Percentiles rank a stretch among this genome's conserved stretches.
These are phyloP conservation scores for Seriola rivoliana DNA, from an alignment of 2,113 vertebrate genomes.

Conservation along the genomic window DNA sequence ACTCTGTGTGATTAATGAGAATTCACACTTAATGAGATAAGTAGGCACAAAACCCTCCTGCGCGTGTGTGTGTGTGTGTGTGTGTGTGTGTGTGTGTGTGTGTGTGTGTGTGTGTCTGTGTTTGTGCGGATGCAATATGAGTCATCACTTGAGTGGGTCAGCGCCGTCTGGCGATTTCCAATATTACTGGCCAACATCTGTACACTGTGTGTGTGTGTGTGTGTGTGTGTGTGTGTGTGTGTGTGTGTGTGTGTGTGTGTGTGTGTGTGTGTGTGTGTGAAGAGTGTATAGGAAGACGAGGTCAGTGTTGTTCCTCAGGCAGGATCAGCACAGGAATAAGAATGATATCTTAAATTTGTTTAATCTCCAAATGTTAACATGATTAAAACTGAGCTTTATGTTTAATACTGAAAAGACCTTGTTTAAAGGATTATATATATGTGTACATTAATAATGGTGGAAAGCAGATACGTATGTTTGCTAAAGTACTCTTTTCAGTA, in stretches of 20 bases:
- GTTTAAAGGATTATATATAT: no score
- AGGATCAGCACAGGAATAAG: no score
- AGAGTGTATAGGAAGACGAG: conserved; percentile 16
- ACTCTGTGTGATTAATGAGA: conserved; percentile 31
- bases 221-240: conserved; percentile 13
- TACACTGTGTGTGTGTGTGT: background rate
- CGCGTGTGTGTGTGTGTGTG: conserved; percentile 24
- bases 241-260: background rate
- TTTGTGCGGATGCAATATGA: conserved; percentile 28
- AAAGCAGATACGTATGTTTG: no score
- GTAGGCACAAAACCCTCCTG: background rate
- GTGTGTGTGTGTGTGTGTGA: conserved; percentile 12
- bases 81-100: conserved; percentile 41
- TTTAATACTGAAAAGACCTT: no score
- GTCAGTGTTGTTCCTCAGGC: conserved; percentile 11
- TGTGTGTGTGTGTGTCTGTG: conserved; percentile 30
- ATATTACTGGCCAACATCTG: conserved; percentile 36
- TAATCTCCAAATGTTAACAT: no score
- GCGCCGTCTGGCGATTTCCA: conserved; percentile 3
- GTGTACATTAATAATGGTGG: no score
- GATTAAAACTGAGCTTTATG: no score
- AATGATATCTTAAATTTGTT: no score
- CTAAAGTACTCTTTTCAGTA: no score
- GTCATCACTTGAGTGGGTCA: conserved; percentile 50
- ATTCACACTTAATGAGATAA: conserved; percentile 39